Evolutionary conservation across 2,888 invertebrate species (phyloP), one percentile per base, ranked within the genome.

Genomic region (Cremastinae sp.): DNA sequence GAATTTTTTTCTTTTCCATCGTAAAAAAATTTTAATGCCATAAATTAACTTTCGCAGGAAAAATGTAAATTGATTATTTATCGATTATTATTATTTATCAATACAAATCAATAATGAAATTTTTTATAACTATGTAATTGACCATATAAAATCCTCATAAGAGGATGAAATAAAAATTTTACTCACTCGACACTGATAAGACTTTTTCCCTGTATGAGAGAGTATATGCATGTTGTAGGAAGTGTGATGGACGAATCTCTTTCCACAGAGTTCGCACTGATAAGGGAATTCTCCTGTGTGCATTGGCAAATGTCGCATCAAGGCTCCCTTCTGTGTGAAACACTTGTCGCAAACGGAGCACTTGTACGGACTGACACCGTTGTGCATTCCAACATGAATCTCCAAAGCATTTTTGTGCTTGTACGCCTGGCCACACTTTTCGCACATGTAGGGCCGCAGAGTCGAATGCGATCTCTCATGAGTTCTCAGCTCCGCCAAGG

Each of bases 161-260:
- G n/a, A n/a, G n/a, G n/a, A n/a, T n/a, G n/a, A n/a, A 20, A 53
- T 7, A 9, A 10, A 28, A 28, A 5, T 28, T 28, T 28, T 20
- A 83, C 85, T 80, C 77, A 88, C 87, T 54, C 82, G 79, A 66
- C 87, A 88, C 49, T 81, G 84, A 68, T 87, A 84, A 2, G 84
- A 84, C 66, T 87, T 88, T 38, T 87, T 84, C 2, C 85, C 84
- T 12, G 84, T 87, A 89, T 94, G 94, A 34, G 92, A 92, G 85
- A 93, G 88, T 86, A 92, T 92, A 90, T 94, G 94, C 91, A 93
- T 93, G 87, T 92, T 93, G 90, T 94, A 94, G 49, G 94, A 94
- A 47, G 93, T 93, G 84, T 94, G 93, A 91, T 94, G 94, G 83
- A 93, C 91, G 89, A 93, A 93, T 78, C 92, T 92, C 89, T 93